phyloP scores from a whole-genome alignment of 2,888 invertebrate genomes.

The Tenthredo notha region DNA sequence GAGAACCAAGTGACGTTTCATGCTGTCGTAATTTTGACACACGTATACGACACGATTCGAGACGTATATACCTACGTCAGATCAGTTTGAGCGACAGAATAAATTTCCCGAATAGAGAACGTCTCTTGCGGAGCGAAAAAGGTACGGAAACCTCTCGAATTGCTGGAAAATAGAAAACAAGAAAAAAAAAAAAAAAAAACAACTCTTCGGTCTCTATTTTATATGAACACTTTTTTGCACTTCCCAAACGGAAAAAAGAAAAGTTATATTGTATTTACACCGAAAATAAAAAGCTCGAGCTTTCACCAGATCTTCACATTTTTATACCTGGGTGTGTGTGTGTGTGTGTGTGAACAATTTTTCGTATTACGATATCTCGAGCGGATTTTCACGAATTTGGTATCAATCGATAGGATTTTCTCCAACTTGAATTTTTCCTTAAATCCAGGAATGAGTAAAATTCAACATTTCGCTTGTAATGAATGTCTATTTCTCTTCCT shows the following conservation, averaged over 20 bases:
- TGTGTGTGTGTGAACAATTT: background rate
- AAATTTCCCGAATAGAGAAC: slow-evolving; percentile 11
- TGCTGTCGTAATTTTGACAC: background rate
- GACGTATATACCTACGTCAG: background rate
- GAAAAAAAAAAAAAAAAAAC: too few species aligned
- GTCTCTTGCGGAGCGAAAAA: background rate
- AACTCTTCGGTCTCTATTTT: background rate
- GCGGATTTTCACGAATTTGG: background rate
- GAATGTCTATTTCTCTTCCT: background rate
- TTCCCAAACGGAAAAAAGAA: background rate
- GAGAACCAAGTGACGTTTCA: background rate
- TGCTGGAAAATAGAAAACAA: too few species aligned
- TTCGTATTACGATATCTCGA: background rate
- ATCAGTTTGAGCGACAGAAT: slow-evolving; percentile 28
- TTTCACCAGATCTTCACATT: too few species aligned
- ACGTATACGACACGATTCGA: background rate
- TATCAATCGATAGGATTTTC: background rate
- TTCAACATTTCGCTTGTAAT: too few species aligned
- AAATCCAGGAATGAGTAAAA: too few species aligned
- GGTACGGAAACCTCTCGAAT: background rate
- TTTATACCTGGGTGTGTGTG: background rate
- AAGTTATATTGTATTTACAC: background rate
- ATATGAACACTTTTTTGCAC: background rate
- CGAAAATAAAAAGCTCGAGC: too few species aligned
- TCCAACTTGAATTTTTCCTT: too few species aligned